Evolutionary conservation across 2,888 invertebrate species (phyloP).

Genomic region (Crossocerus cetratus): DNA sequence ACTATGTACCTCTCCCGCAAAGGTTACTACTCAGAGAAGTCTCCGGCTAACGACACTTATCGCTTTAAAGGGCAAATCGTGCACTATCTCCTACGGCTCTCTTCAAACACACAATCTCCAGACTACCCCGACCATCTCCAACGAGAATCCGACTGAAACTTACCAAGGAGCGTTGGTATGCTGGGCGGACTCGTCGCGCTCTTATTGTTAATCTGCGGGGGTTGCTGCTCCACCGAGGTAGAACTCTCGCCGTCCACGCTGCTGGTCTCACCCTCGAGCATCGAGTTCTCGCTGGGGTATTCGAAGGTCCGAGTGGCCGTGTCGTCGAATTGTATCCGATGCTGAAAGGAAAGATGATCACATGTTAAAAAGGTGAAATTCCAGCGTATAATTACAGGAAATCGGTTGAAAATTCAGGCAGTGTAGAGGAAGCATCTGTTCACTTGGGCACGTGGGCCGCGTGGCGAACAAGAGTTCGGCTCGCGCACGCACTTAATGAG

Average conservation of each 20-base stretch:
- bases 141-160: slow-evolving; percentile 49
- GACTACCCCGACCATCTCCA: background rate
- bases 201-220: slow-evolving; percentile 60
- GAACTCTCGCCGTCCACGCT: slow-evolving; percentile 70
- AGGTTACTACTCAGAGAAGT: slow-evolving; percentile 30
- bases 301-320: slow-evolving; percentile 92
- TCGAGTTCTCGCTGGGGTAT: slow-evolving; percentile 94
- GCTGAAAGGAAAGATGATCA: slow-evolving; percentile 78
- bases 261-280: slow-evolving; percentile 81
- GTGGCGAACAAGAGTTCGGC: background rate
- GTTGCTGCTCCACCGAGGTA: slow-evolving; percentile 68
- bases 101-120: background rate
- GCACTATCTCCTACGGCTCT: background rate
- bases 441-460: slow-evolving; percentile 11
- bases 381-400: background rate
- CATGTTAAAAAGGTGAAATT: background rate
- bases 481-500: slow-evolving; percentile 18
- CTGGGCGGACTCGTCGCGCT: slow-evolving; percentile 61
- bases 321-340: slow-evolving; percentile 94
- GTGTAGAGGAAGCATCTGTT: background rate
- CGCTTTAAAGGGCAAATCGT: slow-evolving; percentile 1
- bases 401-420: background rate
- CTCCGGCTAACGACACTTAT: slow-evolving; percentile 1
- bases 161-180: slow-evolving; percentile 72
- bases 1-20: slow-evolving; percentile 57